Evolutionary conservation across 2,113 vertebrate genomes (phyloP), one percentile per base, ranked within the genome.

Genomic region (Pholis gunnellus): DNA sequence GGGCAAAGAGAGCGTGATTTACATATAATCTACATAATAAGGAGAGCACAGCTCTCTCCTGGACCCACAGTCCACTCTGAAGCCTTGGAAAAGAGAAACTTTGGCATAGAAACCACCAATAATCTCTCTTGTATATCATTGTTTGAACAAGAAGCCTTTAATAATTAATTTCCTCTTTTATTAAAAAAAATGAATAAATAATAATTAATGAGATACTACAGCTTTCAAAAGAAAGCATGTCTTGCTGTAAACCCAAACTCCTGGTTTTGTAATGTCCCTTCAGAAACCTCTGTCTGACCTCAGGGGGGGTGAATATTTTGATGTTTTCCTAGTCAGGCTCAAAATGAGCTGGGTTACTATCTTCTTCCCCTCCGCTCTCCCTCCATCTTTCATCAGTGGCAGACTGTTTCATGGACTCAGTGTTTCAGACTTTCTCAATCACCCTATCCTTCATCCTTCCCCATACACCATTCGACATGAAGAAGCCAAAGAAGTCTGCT

Each of bases 351-450:
- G 14, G 14, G 5, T 2, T 6, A 34, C 34, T 34, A 5, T 34
- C 34, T 34, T 34, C 34, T 34, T 34, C 34, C 34, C 34, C 34
- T 6, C 44, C 5, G 4, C 18, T 22, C 11, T 48, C 67, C 46
- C 13, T 56, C 68, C 64, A 42, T 46, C 27, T 29, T 29, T 34
- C 9, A 63, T 31, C 57, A 27, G 6, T 0, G 0, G 18, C n/a
- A 60, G 61, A 15, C 27, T 50, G 67, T 36, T 50, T 42, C 40
- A 42, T 40, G 40, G 4, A 10, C 40, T 44, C 11, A 15, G 22
- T 31, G 18, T 50, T 34, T 48, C 65, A 68, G 52, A 72, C 52
- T 57, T 6, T 18, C 31, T 72, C 22, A 56, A 72, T 72, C 54
- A 10, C 18, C 5, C 52, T 29, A 0, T 18, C 36, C 54, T 8